Percentiles rank a stretch among this genome's conserved stretches.
Conservation (phyloP, 2,113 vertebrate species). For the Siniperca chuatsi region DNA sequence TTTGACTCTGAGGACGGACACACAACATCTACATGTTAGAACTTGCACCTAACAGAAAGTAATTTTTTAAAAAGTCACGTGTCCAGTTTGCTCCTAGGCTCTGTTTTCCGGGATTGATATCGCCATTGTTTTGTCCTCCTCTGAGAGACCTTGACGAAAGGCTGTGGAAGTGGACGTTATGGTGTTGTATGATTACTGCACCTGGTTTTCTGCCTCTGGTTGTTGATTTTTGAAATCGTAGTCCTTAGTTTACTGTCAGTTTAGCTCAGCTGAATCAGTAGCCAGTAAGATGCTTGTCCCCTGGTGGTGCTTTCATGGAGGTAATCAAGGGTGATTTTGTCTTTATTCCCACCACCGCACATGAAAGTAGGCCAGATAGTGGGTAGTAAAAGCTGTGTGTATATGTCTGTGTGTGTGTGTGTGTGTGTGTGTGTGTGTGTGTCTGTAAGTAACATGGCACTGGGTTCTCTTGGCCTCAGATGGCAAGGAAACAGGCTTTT, state of each 20-base stretch:
- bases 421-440: conserved; percentile 54
- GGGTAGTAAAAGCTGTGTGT: conserved; percentile 53
- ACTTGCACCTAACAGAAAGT: neutral
- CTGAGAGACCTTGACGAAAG: neutral
- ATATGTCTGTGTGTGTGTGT: conserved; percentile 42
- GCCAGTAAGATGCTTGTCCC: conserved; percentile 73
- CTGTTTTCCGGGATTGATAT: neutral
- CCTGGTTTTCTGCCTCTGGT: conserved; percentile 32
- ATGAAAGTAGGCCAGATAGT: conserved; percentile 83
- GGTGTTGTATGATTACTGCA: neutral
- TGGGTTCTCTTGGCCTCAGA: conserved; percentile 83
- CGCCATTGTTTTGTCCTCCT: neutral
- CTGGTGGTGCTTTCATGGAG: conserved; percentile 74
- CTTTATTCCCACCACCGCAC: conserved; percentile 81
- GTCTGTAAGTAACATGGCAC: conserved; percentile 67
- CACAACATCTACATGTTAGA: neutral
- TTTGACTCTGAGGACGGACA: neutral
- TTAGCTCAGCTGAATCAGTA: conserved; percentile 61
- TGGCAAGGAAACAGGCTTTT: conserved; percentile 84
- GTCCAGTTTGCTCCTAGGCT: neutral
- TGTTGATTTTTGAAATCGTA: conserved; percentile 13
- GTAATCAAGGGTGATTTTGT: conserved; percentile 78
- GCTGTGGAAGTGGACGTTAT: conserved; percentile 5
- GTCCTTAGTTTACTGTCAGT: conserved; percentile 48
- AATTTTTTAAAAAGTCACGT: neutral